Base-by-base conservation (phyloP, 2,888 invertebrate species). In the Hydraecia micacea region DNA sequence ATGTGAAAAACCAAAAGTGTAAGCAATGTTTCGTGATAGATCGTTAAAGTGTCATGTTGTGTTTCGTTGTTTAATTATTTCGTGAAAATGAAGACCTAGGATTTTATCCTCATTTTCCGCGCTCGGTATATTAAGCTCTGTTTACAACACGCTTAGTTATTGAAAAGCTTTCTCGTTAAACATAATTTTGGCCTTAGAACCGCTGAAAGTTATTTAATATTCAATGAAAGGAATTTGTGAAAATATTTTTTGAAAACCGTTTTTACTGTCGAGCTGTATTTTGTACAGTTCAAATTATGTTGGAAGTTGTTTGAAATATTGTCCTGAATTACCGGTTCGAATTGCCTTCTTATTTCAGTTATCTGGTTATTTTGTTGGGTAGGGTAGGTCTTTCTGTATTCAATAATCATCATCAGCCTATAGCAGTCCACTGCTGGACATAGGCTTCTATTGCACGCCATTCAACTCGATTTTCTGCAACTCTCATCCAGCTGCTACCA, bases 111-210 rank as follows among this genome's bases (percentile, higher is more conserved):
- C 73, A 32, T 77, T 80, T 84, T 69, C 49, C 73, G 60, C 69
- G 25, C 75, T 39, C 25, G 8, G 62, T 39, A 69, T 72, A 3
- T 69, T 83, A 85, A 80, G 80, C 83, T 73, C n/a, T 60, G 42
- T 73, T 87, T 87, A 80, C 72, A 71, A 79, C 78, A 73, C 77
- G 55, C 75, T 80, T 71, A n/a, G 13, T 42, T 72, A 67, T 52
- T 72, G 32, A 70, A 79, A 84, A 72, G 73, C 63, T 74, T 84
- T 80, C 67, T 65, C 46, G 15, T 62, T 49, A 25, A 25, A 69
- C 46, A 63, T 74, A 42, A 78, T 72, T 28, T 62, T 52, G 25
- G 1, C 28, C 18, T 66, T 75, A 73, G 58, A 42, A 66, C 25
- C 11, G 11, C 49, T 65, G 49, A 49, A 62, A 49, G 36, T 49